Conservation (phyloP, 2,797 vertebrate genomes). For the Platalea minor region DNA sequence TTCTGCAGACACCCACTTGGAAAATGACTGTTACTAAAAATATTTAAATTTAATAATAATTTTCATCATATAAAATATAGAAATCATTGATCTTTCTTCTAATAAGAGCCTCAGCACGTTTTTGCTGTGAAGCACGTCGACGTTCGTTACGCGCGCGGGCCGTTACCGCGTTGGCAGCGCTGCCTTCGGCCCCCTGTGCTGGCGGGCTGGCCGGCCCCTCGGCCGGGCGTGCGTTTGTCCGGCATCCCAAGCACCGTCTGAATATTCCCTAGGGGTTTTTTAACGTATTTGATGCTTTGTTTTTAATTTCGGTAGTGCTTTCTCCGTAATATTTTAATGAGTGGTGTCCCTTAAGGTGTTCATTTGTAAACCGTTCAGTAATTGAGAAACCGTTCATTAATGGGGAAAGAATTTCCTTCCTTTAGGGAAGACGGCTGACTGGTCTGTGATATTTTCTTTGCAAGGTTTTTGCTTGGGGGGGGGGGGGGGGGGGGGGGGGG, state of each 20-base stretch:
- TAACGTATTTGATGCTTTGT: neutral
- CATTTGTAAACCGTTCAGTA: neutral
- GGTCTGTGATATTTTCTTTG: neutral
- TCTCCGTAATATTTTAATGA: neutral
- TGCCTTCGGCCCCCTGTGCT: neutral
- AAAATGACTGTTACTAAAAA: neutral
- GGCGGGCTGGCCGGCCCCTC: no score
- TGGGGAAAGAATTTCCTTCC: neutral
- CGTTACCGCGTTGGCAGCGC: rapidly evolving
- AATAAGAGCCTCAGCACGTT: neutral
- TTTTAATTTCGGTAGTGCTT: neutral
- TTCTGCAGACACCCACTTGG: neutral
- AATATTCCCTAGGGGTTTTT: no score
- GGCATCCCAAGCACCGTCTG: neutral
- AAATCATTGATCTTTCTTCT: neutral
- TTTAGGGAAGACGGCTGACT: neutral
- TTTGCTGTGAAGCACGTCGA: neutral
- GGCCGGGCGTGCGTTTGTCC: no score
- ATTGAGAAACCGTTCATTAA: neutral
- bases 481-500: no score
- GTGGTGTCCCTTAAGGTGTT: neutral
- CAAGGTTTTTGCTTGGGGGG: neutral
- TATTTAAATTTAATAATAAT: neutral
- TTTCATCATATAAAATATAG: neutral
- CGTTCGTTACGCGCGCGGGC: neutral